Percentiles rank a stretch among this genome's conserved stretches.
These are phyloP conservation scores for Brachymystax lenok DNA, from an alignment of 2,797 vertebrate species.

Conservation along the genomic window DNA sequence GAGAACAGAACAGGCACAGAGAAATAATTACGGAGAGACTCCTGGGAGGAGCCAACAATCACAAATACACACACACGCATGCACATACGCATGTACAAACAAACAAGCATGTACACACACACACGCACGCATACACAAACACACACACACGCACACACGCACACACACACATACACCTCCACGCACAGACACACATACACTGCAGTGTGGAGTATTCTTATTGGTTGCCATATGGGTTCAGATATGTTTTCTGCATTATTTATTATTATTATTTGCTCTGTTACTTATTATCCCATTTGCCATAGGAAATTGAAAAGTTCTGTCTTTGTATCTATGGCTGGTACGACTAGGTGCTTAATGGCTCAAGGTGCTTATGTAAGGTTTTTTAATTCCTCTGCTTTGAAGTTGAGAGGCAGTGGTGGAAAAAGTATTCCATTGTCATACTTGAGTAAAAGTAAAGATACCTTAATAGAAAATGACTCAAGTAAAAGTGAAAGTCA, in stretches of 20 bases:
- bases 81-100: background rate
- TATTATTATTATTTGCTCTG: background rate
- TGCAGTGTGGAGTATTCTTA: too few species aligned
- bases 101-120: too few species aligned
- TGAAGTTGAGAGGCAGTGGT: constrained; percentile 32
- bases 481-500: too few species aligned
- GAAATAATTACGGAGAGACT: constrained; percentile 64
- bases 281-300: background rate
- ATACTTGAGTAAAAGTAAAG: too few species aligned
- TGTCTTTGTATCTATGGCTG: background rate
- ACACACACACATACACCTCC: background rate
- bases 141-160: too few species aligned
- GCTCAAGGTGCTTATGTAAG: constrained; percentile 1
- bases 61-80: background rate
- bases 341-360: background rate
- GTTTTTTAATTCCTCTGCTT: constrained; percentile 19
- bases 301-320: background rate
- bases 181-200: background rate
- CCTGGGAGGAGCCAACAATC: constrained; percentile 35
- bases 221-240: background rate
- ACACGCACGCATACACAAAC: too few species aligned
- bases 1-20: constrained; percentile 51
- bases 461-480: too few species aligned
- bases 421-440: too few species aligned
- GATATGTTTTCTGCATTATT: background rate